Evolutionary conservation across 64 coral and sea anemone species (phyloP).

Genomic region (Hydrozoanthus tunicans): DNA sequence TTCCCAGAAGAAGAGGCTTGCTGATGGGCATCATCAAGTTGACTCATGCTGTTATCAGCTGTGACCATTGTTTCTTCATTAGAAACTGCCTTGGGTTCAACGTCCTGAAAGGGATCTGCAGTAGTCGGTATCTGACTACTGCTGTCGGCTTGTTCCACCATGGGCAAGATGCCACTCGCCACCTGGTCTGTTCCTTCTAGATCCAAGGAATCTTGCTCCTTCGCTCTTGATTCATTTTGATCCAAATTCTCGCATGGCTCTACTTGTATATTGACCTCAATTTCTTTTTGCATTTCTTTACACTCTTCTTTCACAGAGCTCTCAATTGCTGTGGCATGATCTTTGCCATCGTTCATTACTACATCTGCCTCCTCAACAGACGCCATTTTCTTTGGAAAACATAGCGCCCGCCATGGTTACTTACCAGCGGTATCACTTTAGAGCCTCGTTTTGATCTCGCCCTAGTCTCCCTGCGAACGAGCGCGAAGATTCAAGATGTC

Average conservation of each 20-base stretch:
- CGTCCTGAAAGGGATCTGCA: neutral
- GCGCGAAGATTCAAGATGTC: conserved; percentile 59
- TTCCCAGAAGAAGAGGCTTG: neutral
- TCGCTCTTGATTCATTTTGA: neutral
- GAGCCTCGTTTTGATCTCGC: conserved; percentile 35
- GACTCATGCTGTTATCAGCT: no score
- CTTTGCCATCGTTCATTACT: neutral
- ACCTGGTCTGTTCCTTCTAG: neutral
- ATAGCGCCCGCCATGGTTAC: neutral
- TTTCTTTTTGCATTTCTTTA: neutral
- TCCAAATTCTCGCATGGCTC: neutral
- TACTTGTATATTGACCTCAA: neutral
- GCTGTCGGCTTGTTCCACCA: neutral
- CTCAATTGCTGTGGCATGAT: neutral
- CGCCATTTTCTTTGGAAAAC: conserved; percentile 23
- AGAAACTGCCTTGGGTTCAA: neutral
- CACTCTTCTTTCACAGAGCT: neutral
- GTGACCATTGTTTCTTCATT: neutral
- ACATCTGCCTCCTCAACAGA: neutral
- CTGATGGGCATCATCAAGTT: neutral
- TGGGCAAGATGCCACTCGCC: neutral
- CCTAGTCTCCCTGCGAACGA: conserved; percentile 3
- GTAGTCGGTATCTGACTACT: no score
- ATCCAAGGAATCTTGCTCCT: no score
- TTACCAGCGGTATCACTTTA: neutral